These are phyloP conservation scores for Apeltes quadracus DNA, from an alignment of 2,113 vertebrate species.

Conservation along the genomic window DNA sequence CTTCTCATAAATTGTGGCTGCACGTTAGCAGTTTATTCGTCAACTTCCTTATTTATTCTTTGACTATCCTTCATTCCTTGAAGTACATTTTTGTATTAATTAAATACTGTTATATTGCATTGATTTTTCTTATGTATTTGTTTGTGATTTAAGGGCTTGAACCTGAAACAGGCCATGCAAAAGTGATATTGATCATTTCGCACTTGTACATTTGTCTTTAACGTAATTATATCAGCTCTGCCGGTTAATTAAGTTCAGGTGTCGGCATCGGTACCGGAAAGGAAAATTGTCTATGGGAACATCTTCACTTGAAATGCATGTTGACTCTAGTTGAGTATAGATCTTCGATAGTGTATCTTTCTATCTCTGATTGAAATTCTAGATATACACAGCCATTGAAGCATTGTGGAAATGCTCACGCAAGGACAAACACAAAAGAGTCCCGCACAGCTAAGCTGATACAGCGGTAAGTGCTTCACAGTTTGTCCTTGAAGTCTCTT, in stretches of 20 bases:
- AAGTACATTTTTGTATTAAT: not conserved
- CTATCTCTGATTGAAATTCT: conserved; percentile 16
- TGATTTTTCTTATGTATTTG: not conserved
- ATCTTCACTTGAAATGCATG: not conserved
- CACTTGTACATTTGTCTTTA: not conserved
- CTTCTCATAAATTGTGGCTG: too few relatives aligned
- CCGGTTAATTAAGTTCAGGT: not conserved
- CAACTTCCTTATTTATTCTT: not conserved
- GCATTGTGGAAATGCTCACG: conserved; percentile 7
- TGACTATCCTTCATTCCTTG: not conserved
- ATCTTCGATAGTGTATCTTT: not conserved
- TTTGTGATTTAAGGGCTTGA: not conserved
- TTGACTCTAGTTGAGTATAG: not conserved
- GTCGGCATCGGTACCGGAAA: not conserved
- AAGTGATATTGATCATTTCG: not conserved
- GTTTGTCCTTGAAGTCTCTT: conserved; percentile 63
- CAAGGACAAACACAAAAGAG: conserved; percentile 17
- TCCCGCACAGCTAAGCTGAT: conserved; percentile 36
- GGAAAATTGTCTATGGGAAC: not conserved
- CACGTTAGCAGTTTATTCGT: not conserved
- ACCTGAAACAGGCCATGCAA: not conserved
- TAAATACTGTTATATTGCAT: not conserved
- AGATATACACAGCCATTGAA: conserved; percentile 11
- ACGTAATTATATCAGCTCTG: not conserved
- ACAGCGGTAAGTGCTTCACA: conserved; percentile 23